Conservation (phyloP, 2,888 invertebrate species). For the Andrena dorsata region DNA sequence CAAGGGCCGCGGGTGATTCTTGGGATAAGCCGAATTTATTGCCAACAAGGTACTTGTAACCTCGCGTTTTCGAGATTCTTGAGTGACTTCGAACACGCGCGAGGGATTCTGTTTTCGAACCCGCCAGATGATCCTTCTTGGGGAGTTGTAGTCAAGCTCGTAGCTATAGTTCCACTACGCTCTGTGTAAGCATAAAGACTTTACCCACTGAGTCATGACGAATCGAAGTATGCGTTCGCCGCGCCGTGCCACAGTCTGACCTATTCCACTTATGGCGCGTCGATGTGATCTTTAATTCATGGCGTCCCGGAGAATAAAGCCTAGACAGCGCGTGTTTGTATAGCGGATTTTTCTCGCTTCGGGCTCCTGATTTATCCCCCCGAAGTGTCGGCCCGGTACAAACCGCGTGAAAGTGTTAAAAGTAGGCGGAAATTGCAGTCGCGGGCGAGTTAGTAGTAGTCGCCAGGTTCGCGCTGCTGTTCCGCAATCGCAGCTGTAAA, state of each 20-base stretch:
- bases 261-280: conserved; percentile 21
- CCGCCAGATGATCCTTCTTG: too few relatives aligned
- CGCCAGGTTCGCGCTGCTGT: not conserved
- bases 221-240: conserved; percentile 24
- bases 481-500: conserved; percentile 38
- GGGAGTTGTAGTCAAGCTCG: too few relatives aligned
- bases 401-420: not conserved
- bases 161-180: too few relatives aligned
- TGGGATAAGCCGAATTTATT: conserved; percentile 61
- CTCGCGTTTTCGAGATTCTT: conserved; percentile 31
- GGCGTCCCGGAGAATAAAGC: not conserved
- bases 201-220: too few relatives aligned
- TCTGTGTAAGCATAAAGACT: too few relatives aligned
- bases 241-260: conserved; percentile 14
- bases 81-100: not conserved
- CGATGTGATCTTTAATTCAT: conserved; percentile 33
- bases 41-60: not conserved
- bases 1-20: conserved; percentile 42
- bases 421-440: not conserved
- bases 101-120: not conserved
- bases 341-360: not conserved
- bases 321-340: too few relatives aligned
- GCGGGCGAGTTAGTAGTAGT: not conserved
- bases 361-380: conserved; percentile 12
- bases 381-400: not conserved